Evolutionary conservation across 2,888 invertebrate genomes (phyloP).

Genomic region (Strigamia crassipes): DNA sequence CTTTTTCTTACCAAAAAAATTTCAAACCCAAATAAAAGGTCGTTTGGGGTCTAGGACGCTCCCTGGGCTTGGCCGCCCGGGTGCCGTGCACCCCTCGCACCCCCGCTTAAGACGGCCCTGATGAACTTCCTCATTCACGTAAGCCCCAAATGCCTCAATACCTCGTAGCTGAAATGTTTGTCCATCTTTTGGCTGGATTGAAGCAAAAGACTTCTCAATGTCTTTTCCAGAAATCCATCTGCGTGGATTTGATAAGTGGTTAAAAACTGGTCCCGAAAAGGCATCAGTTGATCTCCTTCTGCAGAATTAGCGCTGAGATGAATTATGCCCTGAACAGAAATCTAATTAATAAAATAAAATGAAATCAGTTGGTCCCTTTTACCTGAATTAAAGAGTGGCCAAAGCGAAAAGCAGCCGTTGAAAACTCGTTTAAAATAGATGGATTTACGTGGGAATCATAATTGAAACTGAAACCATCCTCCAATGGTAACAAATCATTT

Average conservation of each 20-base stretch:
- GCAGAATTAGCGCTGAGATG: neutral
- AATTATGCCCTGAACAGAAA: constrained; percentile 17
- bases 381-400: constrained; percentile 43
- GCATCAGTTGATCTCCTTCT: neutral
- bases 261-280: constrained; percentile 32
- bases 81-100: too few relatives aligned
- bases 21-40: too few relatives aligned
- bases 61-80: too few relatives aligned
- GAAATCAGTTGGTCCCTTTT: neutral
- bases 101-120: too few relatives aligned
- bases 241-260: constrained; percentile 1
- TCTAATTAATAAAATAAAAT: neutral
- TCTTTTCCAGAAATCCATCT: constrained; percentile 37
- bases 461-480: constrained; percentile 20
- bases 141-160: too few relatives aligned
- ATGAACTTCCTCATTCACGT: too few relatives aligned
- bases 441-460: constrained; percentile 39
- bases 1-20: too few relatives aligned
- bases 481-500: constrained; percentile 17
- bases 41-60: too few relatives aligned
- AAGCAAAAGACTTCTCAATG: neutral
- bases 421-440: constrained; percentile 43
- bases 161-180: constrained; percentile 36
- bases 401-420: constrained; percentile 44
- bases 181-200: constrained; percentile 36